Base-by-base conservation (phyloP, 2,113 vertebrate genomes). In the Bolborhynchus lineola region DNA sequence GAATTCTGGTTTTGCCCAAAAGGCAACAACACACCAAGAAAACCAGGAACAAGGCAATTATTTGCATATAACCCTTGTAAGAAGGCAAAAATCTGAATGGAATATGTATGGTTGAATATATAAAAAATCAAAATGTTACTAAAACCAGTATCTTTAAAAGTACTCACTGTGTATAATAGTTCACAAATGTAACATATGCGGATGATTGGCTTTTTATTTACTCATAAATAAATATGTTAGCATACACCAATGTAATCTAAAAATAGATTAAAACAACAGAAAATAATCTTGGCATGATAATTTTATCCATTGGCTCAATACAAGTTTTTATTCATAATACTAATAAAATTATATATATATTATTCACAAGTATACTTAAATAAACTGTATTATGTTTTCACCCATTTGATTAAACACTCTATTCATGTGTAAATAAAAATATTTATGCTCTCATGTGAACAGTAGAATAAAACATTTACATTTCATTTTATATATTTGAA, bases 61-160 rank as follows among this genome's bases (percentile, higher is more conserved):
- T 67, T 88, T 72, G 50, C 55, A 76, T 6, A 13, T 10, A 79
- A 49, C 37, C 26, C 28, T 62, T 63, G 46, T 23, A 88, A 79
- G 28, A 82, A 80, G 31, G 44, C 44, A 91, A 79, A 39, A 84
- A 87, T 57, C 35, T 44, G 92, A 93, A 91, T 44, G 59, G 46
- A 78, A 71, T 82, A 87, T 11, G 31, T 23, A 67, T 26, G 16
- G 17, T 31, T 76, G 64, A 85, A 85, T 75, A 76, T 28, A 44
- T 13, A 37, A 67, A 68, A 77, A 74, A 93, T 75, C 92, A 63
- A 85, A 74, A 88, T 75, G 41, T 80, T 80, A 76, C 80, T 76
- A 87, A 88, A 86, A 76, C 53, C 24, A 82, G 89, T 91, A 91
- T 89, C 82, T 75, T 91, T 77, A 86, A 64, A 90, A 14, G 18